Evolutionary conservation across 2,797 vertebrate species (phyloP).

Genomic region (Crocidura indochinensis): DNA sequence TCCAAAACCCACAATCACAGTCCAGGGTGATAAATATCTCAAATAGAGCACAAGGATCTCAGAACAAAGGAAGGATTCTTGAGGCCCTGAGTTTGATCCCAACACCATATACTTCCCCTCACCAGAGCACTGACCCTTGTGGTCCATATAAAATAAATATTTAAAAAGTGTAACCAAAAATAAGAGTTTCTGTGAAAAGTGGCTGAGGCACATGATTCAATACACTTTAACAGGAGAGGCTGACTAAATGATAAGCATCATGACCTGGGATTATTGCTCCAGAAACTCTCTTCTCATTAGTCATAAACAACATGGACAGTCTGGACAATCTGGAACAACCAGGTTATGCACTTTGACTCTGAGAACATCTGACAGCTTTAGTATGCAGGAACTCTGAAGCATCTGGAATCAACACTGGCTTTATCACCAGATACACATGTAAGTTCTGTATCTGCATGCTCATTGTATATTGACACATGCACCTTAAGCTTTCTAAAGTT

Average conservation of each 20-base stretch:
- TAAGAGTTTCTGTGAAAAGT: not conserved
- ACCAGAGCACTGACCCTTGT: too few relatives aligned
- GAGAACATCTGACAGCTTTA: not conserved
- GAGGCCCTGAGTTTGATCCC: too few relatives aligned
- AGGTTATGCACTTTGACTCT: not conserved
- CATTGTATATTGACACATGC: too few relatives aligned
- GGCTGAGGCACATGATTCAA: not conserved
- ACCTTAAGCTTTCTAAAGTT: constrained; percentile 6
- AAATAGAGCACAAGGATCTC: too few relatives aligned
- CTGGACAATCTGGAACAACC: constrained; percentile 22
- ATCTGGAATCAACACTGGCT: not conserved
- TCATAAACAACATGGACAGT: not conserved
- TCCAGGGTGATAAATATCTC: too few relatives aligned
- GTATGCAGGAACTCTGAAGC: too few relatives aligned
- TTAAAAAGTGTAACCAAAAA: not conserved
- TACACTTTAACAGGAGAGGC: not conserved
- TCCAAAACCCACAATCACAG: too few relatives aligned
- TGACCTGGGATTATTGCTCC: not conserved
- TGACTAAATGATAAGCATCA: constrained; percentile 17
- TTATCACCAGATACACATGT: not conserved
- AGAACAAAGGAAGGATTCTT: too few relatives aligned
- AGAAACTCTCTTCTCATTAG: not conserved
- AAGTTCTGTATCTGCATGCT: too few relatives aligned
- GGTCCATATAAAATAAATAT: too few relatives aligned
- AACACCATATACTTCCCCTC: too few relatives aligned